Conservation (phyloP, 2,888 invertebrate genomes). For the Autographa pulchrina region DNA sequence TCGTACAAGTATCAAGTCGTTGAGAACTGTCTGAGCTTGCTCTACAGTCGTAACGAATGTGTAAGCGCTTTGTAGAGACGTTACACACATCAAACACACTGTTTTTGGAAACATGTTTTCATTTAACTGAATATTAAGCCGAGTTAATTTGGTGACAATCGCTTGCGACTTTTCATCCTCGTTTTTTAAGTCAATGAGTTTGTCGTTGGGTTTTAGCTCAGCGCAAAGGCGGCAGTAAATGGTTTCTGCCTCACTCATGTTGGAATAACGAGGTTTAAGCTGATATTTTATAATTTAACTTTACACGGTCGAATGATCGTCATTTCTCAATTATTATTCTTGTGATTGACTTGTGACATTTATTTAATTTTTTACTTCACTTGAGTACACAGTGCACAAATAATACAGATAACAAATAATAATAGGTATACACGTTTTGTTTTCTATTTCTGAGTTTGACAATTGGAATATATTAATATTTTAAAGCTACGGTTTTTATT, state of each 20-base stretch:
- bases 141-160: slow-evolving; percentile 66
- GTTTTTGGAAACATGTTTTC: slow-evolving; percentile 69
- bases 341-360: not conserved
- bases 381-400: not conserved
- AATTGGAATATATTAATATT: no score
- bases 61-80: slow-evolving; percentile 69
- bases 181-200: slow-evolving; percentile 66
- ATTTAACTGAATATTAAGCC: slow-evolving; percentile 69
- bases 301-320: not conserved
- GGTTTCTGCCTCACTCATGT: slow-evolving; percentile 60
- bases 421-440: no score
- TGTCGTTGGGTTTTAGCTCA: slow-evolving; percentile 65
- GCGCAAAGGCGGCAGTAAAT: slow-evolving; percentile 75
- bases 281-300: not conserved
- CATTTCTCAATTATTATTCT: slow-evolving; percentile 11
- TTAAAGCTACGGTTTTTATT: no score
- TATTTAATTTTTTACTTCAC: not conserved
- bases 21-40: slow-evolving; percentile 69
- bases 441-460: no score
- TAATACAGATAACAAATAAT: not conserved
- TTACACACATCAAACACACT: slow-evolving; percentile 74
- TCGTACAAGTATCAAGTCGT: slow-evolving; percentile 57
- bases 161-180: slow-evolving; percentile 63
- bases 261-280: slow-evolving; percentile 7
- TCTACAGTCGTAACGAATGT: slow-evolving; percentile 73